These are phyloP conservation scores for Drosophila tsacasi DNA, from an alignment of 1,140 invertebrate genomes.

Conservation along the genomic window DNA sequence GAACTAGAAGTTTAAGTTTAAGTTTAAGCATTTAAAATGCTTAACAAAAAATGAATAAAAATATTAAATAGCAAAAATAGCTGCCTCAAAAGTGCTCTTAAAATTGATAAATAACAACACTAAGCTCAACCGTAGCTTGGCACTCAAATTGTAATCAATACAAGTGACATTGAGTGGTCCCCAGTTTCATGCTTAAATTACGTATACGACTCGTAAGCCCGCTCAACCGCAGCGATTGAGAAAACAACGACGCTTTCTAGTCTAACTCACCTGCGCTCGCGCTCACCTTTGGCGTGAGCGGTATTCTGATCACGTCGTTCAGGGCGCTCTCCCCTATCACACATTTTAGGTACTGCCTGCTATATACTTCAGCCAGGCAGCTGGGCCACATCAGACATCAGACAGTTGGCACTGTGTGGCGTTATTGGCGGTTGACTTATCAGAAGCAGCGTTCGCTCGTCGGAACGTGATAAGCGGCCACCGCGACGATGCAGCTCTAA, in stretches of 20 bases:
- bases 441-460: slow-evolving; percentile 35
- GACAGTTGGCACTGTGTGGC: slow-evolving; percentile 63
- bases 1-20: too few relatives aligned
- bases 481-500: slow-evolving; percentile 47
- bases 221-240: slow-evolving; percentile 46
- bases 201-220: slow-evolving; percentile 12
- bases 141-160: slow-evolving; percentile 39
- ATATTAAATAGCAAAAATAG: background rate
- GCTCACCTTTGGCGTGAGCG: slow-evolving; percentile 51
- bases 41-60: too few relatives aligned
- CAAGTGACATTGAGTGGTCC: slow-evolving; percentile 33
- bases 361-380: slow-evolving; percentile 30
- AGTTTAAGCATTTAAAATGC: too few relatives aligned
- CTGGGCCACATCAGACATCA: slow-evolving; percentile 54
- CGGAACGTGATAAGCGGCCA: slow-evolving; percentile 55
- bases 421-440: slow-evolving; percentile 70
- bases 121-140: background rate
- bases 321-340: slow-evolving; percentile 61
- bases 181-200: slow-evolving; percentile 18
- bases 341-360: slow-evolving; percentile 25
- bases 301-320: slow-evolving; percentile 56
- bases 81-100: background rate
- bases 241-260: slow-evolving; percentile 41
- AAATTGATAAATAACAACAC: background rate
- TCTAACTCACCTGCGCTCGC: slow-evolving; percentile 23